Base-by-base conservation (phyloP, 2,113 vertebrate genomes). In the Aythya baeri region DNA sequence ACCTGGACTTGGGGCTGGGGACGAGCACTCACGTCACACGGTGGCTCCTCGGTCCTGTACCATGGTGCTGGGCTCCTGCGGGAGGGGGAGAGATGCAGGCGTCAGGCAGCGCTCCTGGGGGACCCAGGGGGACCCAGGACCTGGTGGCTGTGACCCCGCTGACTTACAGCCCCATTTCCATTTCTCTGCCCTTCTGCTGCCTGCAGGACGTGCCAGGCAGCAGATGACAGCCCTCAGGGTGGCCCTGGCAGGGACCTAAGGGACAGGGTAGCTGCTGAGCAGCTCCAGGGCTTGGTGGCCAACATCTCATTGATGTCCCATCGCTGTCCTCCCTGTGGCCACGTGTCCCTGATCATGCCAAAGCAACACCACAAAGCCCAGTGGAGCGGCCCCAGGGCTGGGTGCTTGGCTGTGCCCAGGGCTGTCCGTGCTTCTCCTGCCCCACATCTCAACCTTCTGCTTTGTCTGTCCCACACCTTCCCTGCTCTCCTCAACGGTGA, bases 21-120 rank as follows among this genome's bases (percentile, higher is more conserved):
- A 55, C 2, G 3, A 73, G 72, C 58, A 96, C 96, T 97, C 86
- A 97, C 95, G 1, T 97, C 97, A 97, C 89, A 96, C 91, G 0
- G 96, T 88, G 15, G 91, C 83, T 94, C 88, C 83, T 41, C 73
- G 85, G 89, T 96, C 87, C 49, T 88, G 85, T 46, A 73, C 59
- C 2, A 0, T 3, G 1, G n/a, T 4, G 3, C 85, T 72, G 93
- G 79, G 84, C 62, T 91, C 97, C 97, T 97, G 93, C 11, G 36
- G 88, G 83, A 59, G 62, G 81, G 94, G 75, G 29, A 77, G 61
- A 73, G 58, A 22, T n/a, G 22, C 7, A 50, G 55, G 11, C 43
- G 36, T 89, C 54, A 79, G 38, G 52, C 29, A 10, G 66, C 0
- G 1, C 26, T 62, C 38, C 38, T 0, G 0, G 0, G 67, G 20